Evolutionary conservation across 2,113 vertebrate species (phyloP).

Genomic region (Leiothrix lutea): DNA sequence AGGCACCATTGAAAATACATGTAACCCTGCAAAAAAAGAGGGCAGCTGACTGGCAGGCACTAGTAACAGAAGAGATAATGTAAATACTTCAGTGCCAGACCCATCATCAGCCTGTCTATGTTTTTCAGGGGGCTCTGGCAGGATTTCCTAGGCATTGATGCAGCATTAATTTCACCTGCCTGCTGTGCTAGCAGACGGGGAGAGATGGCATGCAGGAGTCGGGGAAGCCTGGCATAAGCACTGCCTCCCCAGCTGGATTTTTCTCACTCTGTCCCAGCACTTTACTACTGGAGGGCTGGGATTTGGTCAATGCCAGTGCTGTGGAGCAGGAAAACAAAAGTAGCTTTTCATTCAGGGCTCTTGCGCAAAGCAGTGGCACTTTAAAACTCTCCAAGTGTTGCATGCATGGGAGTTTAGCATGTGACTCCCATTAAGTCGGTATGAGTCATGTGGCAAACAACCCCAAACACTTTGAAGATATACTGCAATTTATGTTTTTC

Average conservation of each 20-base stretch:
- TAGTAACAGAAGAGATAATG: not conserved
- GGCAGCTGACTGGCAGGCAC: not conserved
- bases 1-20: not conserved
- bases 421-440: conserved; percentile 55
- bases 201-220: not conserved
- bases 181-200: not conserved
- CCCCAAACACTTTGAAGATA: conserved; percentile 44
- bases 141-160: not conserved
- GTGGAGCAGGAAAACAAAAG: conserved; percentile 31
- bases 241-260: not conserved
- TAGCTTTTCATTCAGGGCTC: not conserved
- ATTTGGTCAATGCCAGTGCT: not conserved
- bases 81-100: not conserved
- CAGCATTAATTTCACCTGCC: not conserved
- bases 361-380: not conserved
- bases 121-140: not conserved
- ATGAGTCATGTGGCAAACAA: conserved; percentile 55
- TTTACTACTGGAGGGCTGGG: not conserved
- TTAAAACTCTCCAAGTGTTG: conserved; percentile 11
- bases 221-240: not conserved
- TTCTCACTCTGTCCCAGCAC: not conserved
- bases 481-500: conserved; percentile 36
- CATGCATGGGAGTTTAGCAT: conserved; percentile 37
- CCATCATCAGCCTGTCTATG: not conserved
- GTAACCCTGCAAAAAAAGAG: not conserved